Evolutionary conservation across 2,797 vertebrate genomes (phyloP).

Genomic region (Notoglanidium macrostoma): DNA sequence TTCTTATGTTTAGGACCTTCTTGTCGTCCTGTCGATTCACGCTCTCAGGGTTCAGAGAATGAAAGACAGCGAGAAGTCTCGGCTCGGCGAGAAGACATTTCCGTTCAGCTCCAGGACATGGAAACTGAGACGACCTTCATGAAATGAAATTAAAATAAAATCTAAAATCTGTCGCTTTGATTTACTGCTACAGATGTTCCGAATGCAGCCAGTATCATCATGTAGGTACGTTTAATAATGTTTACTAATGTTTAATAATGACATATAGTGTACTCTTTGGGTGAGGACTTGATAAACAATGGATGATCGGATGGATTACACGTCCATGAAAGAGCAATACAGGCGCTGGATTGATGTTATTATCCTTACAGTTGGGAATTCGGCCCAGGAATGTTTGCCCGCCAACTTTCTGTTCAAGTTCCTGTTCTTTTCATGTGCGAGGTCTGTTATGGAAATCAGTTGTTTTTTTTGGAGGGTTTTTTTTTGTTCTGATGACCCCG

Average conservation of each 20-base stretch:
- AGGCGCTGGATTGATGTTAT: conserved; percentile 30
- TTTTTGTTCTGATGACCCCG: conserved; percentile 20
- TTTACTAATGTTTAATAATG: not conserved
- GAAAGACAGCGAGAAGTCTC: conserved; percentile 61
- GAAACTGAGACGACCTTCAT: not conserved
- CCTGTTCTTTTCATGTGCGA: conserved; percentile 66
- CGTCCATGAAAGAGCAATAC: conserved; percentile 6
- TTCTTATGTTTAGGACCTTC: conserved; percentile 41
- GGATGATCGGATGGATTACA: conserved; percentile 13
- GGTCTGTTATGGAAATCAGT: conserved; percentile 72
- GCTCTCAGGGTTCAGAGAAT: conserved; percentile 61
- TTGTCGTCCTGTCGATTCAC: conserved; percentile 67
- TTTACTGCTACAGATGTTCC: not conserved
- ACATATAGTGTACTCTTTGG: not conserved
- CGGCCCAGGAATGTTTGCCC: conserved; percentile 26
- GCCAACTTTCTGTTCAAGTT: conserved; percentile 61
- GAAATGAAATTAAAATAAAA: not conserved
- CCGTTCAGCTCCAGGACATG: conserved; percentile 1
- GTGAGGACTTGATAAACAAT: conserved; percentile 20
- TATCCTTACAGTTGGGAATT: conserved; percentile 46
- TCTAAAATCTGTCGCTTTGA: not conserved
- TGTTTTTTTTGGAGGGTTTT: not conserved
- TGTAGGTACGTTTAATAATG: not conserved
- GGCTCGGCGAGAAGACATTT: conserved; percentile 35
- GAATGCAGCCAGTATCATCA: not conserved